These are phyloP conservation scores for cat (Felis catus) DNA, from an alignment of 2,113 vertebrate genomes.

Conservation along the genomic window F.catus_Fca126_mat1.0 CM031426.1:53076501-53077000, in stretches of 20 bases:
- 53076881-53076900: neutral
- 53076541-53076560: neutral
- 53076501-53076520: neutral
- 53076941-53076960: neutral
- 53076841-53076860: fast-evolving
- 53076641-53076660: neutral
- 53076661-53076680: fast-evolving
- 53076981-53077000: neutral
- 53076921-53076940: neutral
- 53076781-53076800: fast-evolving
- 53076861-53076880: fast-evolving
- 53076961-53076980: neutral
- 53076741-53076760: neutral
- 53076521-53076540: neutral
- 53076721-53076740: neutral
- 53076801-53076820: fast-evolving
- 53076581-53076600: neutral
- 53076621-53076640: neutral
- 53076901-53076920: neutral
- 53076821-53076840: fast-evolving
- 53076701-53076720: neutral
- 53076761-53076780: neutral
- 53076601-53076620: neutral
- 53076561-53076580: neutral
- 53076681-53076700: neutral